phyloP scores from a whole-genome alignment of 2,797 vertebrate genomes.

The Macropus fuliginosus region DNA sequence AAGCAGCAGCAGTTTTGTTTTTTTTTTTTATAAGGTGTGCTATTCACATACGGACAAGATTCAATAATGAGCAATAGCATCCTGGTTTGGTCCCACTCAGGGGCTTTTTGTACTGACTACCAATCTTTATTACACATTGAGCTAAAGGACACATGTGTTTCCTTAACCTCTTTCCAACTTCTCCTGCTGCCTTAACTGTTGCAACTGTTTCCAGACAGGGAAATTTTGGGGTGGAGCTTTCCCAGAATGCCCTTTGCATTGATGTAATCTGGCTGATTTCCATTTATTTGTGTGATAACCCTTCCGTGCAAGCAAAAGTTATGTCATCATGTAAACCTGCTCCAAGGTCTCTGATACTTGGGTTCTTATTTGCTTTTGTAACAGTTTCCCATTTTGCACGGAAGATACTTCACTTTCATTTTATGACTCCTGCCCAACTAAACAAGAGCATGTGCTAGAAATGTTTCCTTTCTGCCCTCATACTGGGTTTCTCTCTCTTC shows the following conservation, averaged over 20 bases:
- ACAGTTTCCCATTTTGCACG: neutral
- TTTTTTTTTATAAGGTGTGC: neutral
- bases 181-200: neutral
- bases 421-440: neutral
- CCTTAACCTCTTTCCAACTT: neutral
- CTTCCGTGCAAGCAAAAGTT: neutral
- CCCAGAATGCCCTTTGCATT: neutral
- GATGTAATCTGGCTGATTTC: neutral
- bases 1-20: neutral
- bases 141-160: neutral
- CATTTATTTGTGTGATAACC: neutral
- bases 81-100: neutral
- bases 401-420: neutral
- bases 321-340: neutral
- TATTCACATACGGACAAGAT: neutral
- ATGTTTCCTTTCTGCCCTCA: neutral
- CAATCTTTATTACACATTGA: neutral
- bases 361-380: neutral
- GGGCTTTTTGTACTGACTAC: neutral
- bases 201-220: neutral
- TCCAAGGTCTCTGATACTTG: neutral
- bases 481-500: neutral
- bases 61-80: neutral
- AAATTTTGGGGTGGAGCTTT: neutral
- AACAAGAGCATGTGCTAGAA: neutral